These are phyloP conservation scores for Nasonia oneida DNA, from an alignment of 2,888 invertebrate species.

Conservation along the genomic window DNA sequence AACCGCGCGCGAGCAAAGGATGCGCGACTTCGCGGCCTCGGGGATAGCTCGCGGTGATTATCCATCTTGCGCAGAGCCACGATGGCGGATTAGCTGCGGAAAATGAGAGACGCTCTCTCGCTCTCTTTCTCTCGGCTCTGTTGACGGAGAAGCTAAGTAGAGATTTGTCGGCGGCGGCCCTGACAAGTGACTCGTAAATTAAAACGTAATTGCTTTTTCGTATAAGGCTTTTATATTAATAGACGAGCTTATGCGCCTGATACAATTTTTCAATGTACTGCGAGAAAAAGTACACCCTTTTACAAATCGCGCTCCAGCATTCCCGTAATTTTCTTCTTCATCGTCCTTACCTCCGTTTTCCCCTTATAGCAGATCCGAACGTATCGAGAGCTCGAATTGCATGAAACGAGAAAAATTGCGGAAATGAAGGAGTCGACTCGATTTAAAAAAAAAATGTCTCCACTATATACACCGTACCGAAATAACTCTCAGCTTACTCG, in stretches of 20 bases:
- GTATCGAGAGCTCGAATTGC: not conserved
- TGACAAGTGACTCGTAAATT: not conserved
- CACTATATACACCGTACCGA: not conserved
- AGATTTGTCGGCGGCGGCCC: not conserved
- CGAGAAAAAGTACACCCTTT: not conserved
- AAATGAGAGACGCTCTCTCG: not conserved
- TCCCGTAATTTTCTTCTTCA: slow-evolving; percentile 21
- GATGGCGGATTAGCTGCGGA: not conserved
- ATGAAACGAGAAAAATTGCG: slow-evolving; percentile 5
- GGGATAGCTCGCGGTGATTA: not conserved
- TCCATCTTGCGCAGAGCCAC: not conserved
- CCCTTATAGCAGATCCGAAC: not conserved
- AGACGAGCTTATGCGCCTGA: too few species aligned
- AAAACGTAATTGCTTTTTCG: not conserved
- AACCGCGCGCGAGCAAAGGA: not conserved
- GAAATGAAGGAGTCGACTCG: slow-evolving; percentile 27
- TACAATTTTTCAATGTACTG: not conserved
- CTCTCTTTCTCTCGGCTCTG: not conserved
- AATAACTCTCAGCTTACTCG: not conserved
- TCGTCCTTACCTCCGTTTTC: not conserved
- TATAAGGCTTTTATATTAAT: not conserved
- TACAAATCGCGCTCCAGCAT: too few species aligned
- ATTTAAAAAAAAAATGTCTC: slow-evolving; percentile 31
- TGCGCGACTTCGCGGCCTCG: not conserved
- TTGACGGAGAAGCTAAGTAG: not conserved